phyloP scores from a whole-genome alignment of 1,140 invertebrate species.

The Anthonomus grandis region DNA sequence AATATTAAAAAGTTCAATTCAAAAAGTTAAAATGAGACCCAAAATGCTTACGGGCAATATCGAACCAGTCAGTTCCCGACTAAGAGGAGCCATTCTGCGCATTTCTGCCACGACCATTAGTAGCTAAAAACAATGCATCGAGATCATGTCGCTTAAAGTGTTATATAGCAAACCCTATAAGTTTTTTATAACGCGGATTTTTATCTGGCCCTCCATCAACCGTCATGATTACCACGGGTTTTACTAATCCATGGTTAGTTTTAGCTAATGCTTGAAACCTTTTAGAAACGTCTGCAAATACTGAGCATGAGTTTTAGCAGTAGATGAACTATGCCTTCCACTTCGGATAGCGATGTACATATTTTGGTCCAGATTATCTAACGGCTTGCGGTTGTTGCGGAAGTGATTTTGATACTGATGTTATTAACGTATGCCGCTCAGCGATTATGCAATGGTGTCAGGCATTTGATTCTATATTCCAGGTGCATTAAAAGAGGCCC shows the following conservation, averaged over 20 bases:
- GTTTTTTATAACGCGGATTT: constrained; percentile 47
- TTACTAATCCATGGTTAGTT: constrained; percentile 8
- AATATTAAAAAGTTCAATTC: too few species aligned
- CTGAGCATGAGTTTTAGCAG: constrained; percentile 17
- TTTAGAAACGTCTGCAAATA: constrained; percentile 35
- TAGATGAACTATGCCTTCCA: constrained; percentile 42
- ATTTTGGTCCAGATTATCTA: constrained; percentile 47
- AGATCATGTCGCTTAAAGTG: constrained; percentile 7
- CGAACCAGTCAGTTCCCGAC: constrained; percentile 3
- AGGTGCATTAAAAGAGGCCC: constrained; percentile 48
- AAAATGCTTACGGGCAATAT: constrained; percentile 13
- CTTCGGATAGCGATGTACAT: constrained; percentile 40
- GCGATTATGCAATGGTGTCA: constrained; percentile 49
- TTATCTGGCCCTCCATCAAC: constrained; percentile 39
- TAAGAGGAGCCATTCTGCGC: constrained; percentile 18
- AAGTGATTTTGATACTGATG: constrained; percentile 38
- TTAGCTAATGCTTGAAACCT: constrained; percentile 30
- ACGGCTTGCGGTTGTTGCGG: constrained; percentile 39
- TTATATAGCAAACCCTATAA: constrained; percentile 31
- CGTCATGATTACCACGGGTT: constrained; percentile 34
- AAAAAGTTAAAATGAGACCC: constrained; percentile 5
- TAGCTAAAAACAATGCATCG: constrained; percentile 12
- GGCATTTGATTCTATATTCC: constrained; percentile 47
- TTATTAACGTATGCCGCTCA: constrained; percentile 46
- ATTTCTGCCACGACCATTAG: constrained; percentile 8